A percentile compares a stretch with the other conserved stretches of the same genome.
Evolutionary conservation across 2,113 vertebrate species (phyloP).

Genomic region (Platysternon megacephalum): DNA sequence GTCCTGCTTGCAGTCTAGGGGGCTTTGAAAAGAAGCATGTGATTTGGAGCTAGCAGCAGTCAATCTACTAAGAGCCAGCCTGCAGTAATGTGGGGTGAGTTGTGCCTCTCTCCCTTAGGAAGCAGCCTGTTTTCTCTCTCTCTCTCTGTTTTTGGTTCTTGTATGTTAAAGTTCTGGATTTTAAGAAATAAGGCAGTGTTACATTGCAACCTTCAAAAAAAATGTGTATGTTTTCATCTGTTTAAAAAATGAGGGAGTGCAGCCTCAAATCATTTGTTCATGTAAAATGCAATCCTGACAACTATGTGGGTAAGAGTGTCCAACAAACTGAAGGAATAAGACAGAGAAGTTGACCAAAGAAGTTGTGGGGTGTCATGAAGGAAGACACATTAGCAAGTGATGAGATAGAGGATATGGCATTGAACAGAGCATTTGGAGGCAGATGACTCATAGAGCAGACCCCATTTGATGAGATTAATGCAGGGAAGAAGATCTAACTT

Average conservation of each 20-base stretch:
- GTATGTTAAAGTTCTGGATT: neutral
- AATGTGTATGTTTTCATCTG: neutral
- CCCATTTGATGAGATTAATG: neutral
- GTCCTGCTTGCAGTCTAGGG: neutral
- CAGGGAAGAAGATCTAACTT: neutral
- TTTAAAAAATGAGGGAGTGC: neutral
- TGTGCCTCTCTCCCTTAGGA: neutral
- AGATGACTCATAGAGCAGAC: neutral
- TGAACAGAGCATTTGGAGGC: neutral
- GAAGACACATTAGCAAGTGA: neutral
- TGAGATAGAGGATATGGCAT: neutral
- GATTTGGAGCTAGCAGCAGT: neutral
- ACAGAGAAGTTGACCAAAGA: neutral
- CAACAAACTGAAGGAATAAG: no score
- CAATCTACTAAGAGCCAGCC: neutral
- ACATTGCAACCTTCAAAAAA: no score
- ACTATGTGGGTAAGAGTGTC: no score
- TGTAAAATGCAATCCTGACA: no score
- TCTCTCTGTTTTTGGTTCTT: neutral
- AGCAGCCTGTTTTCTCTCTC: neutral
- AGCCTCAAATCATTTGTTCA: no score
- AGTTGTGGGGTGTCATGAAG: no score
- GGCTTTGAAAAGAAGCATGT: neutral
- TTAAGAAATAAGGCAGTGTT: neutral
- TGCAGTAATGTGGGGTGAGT: neutral